Evolutionary conservation across 2,888 invertebrate genomes (phyloP).

Genomic region (Oxyscelio sp.): DNA sequence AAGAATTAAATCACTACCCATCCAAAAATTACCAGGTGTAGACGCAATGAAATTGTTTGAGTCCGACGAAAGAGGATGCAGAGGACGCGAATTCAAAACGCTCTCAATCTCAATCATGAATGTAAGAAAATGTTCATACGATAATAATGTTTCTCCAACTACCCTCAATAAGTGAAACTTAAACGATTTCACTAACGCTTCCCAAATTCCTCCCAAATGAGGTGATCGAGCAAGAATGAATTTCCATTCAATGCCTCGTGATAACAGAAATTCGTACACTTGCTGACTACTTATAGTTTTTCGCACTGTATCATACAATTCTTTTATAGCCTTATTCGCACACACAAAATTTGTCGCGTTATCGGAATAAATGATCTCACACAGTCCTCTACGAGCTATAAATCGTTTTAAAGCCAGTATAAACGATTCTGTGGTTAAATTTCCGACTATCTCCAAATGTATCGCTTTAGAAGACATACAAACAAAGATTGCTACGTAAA

Average conservation of each 20-base stretch:
- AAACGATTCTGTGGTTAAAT: background rate
- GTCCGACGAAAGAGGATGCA: too few relatives aligned
- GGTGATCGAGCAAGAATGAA: conserved; percentile 47
- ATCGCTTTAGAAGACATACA: too few relatives aligned
- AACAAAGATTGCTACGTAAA: too few relatives aligned
- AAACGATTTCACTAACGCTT: conserved; percentile 28
- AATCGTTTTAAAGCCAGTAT: too few relatives aligned
- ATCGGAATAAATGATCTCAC: background rate
- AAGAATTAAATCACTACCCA: too few relatives aligned
- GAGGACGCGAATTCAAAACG: too few relatives aligned
- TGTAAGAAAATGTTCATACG: too few relatives aligned
- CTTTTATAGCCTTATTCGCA: background rate
- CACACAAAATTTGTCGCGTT: background rate
- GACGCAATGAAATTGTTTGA: too few relatives aligned
- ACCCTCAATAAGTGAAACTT: conserved; percentile 37
- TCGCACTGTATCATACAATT: background rate
- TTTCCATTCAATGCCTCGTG: background rate
- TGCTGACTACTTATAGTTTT: too few relatives aligned
- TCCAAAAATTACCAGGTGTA: too few relatives aligned
- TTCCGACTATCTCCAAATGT: background rate
- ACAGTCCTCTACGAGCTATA: background rate
- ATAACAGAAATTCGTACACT: background rate
- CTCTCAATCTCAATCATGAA: too few relatives aligned
- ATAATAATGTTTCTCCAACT: too few relatives aligned
- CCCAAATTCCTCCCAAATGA: conserved; percentile 73